Base-by-base conservation (phyloP, 2,888 invertebrate species). In the Lycocerus yunnanus region DNA sequence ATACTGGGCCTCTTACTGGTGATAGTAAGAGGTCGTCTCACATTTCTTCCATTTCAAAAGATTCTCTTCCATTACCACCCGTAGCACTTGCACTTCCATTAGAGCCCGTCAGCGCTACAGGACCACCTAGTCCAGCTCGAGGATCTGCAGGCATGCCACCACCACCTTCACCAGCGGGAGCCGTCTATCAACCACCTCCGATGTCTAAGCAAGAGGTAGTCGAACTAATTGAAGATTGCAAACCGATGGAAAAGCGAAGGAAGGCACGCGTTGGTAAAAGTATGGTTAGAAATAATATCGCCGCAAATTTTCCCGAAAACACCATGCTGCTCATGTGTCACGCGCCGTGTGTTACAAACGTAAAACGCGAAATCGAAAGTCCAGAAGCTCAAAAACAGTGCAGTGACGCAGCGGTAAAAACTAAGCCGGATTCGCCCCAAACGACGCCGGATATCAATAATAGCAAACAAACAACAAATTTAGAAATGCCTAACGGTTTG, bases 1-100 rank as follows among this genome's bases (percentile, higher is more conserved):
- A 92, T 95, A 95, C 95, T 96, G 96, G 96, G 93, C 95, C 95
- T 94, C 95, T 94, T 95, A 95, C 95, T 95, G 95, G 95, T 95
- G 95, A 94, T 93, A 93, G 93, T 93, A 95, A 95, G 92, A 89
- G 88, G 88, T 87, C 88, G 83, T 85, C 72, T 72, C 75, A 85
- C 81, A 85, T 86, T 78, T 81, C 84, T 75, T 82, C 83, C 75
- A 84, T 86, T 78, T 84, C 86, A 79, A 87, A 87, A 83, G 86
- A 87, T 78, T 85, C 86, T 61, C 83, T 86, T 81, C 85, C 82
- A 70, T 84, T 87, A 70, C 87, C 87, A 68, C 88, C 89, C 27
- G 88, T 89, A 69, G 89, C 88, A 63, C 84, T 89, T 78, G 88
- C 88, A 15, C 84, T 89, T 67, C 89, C 89, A 3, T 81, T 88